phyloP scores from a whole-genome alignment of 2,888 invertebrate genomes.

The Sphecodes monilicornis region DNA sequence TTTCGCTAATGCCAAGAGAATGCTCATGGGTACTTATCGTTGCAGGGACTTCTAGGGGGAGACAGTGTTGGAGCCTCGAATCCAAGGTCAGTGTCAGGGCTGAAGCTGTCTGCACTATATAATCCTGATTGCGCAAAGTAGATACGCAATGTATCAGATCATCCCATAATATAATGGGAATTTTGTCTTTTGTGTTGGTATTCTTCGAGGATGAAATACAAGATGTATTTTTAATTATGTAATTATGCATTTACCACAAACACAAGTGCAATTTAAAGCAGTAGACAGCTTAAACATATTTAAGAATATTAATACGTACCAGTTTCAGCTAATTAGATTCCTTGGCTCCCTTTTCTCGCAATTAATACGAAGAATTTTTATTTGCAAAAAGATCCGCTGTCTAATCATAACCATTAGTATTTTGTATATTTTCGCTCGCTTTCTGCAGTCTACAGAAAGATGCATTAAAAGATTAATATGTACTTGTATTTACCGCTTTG shows the following conservation, averaged over 20 bases:
- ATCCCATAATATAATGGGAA: conserved; percentile 28
- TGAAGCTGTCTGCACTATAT: conserved; percentile 54
- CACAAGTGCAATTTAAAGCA: too few species aligned
- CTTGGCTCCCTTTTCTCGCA: too few species aligned
- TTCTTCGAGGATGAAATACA: neutral
- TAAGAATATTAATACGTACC: neutral
- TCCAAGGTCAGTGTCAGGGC: conserved; percentile 74
- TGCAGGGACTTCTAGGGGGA: conserved; percentile 60
- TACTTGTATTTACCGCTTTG: neutral
- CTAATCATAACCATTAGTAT: neutral
- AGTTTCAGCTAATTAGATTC: too few species aligned
- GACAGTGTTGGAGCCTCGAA: conserved; percentile 53
- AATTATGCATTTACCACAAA: too few species aligned
- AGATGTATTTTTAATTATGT: too few species aligned
- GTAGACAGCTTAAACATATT: neutral
- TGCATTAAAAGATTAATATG: too few species aligned
- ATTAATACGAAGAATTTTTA: too few species aligned
- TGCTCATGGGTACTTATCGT: conserved; percentile 41
- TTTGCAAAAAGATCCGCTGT: too few species aligned
- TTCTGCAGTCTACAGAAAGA: neutral
- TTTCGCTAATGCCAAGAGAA: conserved; percentile 47
- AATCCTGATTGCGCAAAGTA: conserved; percentile 45
- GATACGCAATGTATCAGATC: conserved; percentile 26
- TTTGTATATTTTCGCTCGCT: neutral
- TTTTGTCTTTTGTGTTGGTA: neutral